Conservation (phyloP, 2,113 vertebrate genomes). For the Aramus guarauna region DNA sequence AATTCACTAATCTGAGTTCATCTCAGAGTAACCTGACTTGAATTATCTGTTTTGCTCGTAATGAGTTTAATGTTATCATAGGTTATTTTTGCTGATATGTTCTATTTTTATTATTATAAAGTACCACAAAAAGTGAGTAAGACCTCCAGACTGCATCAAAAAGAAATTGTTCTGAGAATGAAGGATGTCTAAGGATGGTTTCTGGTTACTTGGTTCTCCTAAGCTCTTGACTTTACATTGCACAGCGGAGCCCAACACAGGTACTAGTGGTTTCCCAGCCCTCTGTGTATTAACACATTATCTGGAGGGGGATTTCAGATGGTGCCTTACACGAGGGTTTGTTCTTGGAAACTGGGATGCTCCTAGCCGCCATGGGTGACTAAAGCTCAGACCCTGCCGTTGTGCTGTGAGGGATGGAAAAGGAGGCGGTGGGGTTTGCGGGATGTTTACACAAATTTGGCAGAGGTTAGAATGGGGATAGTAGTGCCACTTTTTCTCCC, state of each 20-base stretch:
- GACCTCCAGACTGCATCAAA: not conserved
- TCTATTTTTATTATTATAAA: not conserved
- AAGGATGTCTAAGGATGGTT: not conserved
- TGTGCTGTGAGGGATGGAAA: not conserved
- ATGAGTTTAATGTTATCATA: not conserved
- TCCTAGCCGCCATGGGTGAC: not conserved
- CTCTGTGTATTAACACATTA: not conserved
- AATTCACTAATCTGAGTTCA: not conserved
- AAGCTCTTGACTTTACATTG: not conserved
- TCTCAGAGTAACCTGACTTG: not conserved
- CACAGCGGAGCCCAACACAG: not conserved
- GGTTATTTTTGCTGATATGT: not conserved
- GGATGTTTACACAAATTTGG: not conserved
- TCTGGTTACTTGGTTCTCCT: not conserved
- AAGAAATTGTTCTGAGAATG: not conserved
- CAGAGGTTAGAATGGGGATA: not conserved
- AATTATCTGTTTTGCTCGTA: not conserved
- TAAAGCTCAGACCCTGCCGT: not conserved
- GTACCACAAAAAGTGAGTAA: not conserved
- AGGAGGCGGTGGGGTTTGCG: not conserved
- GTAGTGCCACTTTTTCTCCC: not conserved
- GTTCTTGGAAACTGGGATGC: not conserved
- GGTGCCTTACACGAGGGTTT: not conserved
- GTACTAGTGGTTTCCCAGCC: not conserved
- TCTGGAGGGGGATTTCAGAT: not conserved